A percentile compares a stretch with the other conserved stretches of the same genome.
Evolutionary conservation across 2,113 vertebrate genomes (phyloP).

Genomic region (Siniperca knerii): DNA sequence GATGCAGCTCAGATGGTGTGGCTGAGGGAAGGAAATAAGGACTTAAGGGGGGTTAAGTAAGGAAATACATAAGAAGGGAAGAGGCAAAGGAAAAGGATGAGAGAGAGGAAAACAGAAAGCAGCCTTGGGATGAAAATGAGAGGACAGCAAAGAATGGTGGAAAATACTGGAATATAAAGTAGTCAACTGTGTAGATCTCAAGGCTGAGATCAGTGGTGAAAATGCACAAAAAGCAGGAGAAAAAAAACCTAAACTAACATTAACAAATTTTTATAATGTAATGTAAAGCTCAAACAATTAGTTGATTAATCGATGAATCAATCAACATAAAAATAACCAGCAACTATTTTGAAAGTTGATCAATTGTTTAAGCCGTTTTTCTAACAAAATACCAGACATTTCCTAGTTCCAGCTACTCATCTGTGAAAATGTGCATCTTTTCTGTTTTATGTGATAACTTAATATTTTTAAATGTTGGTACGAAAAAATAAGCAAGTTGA

Average conservation of each 20-base stretch:
- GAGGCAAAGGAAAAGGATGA: constrained; percentile 11
- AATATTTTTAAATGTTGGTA: neutral
- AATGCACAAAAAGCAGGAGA: neutral
- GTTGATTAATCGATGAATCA: neutral
- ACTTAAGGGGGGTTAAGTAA: constrained; percentile 7
- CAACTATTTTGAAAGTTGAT: neutral
- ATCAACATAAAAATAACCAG: neutral
- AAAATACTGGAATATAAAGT: constrained; percentile 3
- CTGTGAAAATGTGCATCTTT: neutral
- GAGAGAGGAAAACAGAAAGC: neutral
- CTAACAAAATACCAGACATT: too few relatives aligned
- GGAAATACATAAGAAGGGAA: constrained; percentile 31
- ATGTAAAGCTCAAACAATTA: neutral
- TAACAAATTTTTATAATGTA: neutral
- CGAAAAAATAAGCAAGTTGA: neutral
- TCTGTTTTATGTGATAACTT: too few relatives aligned
- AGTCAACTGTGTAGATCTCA: neutral
- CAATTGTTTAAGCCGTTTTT: neutral
- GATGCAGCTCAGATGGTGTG: constrained; percentile 5
- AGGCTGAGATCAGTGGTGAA: neutral
- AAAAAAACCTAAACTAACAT: too few relatives aligned
- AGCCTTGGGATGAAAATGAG: constrained; percentile 8
- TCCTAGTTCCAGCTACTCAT: neutral
- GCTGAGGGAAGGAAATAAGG: constrained; percentile 18
- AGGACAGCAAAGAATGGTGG: neutral